Evolutionary conservation across 2,888 invertebrate genomes (phyloP).

Genomic region (Muscina levida): DNA sequence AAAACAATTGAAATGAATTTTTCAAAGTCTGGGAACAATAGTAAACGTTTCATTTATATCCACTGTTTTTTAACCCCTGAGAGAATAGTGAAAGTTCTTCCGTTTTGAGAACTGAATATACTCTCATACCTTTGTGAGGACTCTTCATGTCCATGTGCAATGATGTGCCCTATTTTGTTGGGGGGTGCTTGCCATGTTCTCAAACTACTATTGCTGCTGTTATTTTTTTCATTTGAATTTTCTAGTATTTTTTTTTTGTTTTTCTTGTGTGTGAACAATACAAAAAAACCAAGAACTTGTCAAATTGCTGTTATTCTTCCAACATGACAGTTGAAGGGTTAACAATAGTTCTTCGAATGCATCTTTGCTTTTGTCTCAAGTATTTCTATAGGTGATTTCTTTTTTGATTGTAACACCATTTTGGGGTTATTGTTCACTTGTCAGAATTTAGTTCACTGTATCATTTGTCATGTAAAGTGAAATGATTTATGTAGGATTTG

Average conservation of each 20-base stretch:
- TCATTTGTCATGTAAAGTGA: conserved; percentile 32
- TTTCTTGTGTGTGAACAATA: too few species aligned
- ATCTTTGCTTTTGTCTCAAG: conserved; percentile 5
- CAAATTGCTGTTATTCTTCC: conserved; percentile 39
- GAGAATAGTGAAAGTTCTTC: conserved; percentile 66
- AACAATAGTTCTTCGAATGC: conserved; percentile 48
- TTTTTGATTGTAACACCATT: conserved; percentile 34
- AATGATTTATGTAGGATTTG: conserved; percentile 25
- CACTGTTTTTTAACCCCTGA: conserved; percentile 44
- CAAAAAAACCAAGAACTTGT: conserved; percentile 35
- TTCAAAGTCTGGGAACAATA: conserved; percentile 50
- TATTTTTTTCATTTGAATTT: conserved; percentile 27
- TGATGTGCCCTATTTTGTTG: conserved; percentile 24
- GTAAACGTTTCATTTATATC: background rate
- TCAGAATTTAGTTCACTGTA: conserved; percentile 59
- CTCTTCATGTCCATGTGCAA: conserved; percentile 22
- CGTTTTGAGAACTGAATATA: conserved; percentile 37
- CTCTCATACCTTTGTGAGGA: background rate
- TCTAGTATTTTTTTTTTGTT: conserved; percentile 8
- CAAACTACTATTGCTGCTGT: conserved; percentile 58
- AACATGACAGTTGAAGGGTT: conserved; percentile 63
- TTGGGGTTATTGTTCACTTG: conserved; percentile 55
- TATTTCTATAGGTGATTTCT: background rate
- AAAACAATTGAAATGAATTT: conserved; percentile 54
- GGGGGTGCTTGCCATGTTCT: conserved; percentile 54